Percentiles rank a stretch among this genome's conserved stretches.
These are phyloP conservation scores for Hylyphantes graminicola DNA, from an alignment of 1,140 invertebrate species.

Conservation along the genomic window DNA sequence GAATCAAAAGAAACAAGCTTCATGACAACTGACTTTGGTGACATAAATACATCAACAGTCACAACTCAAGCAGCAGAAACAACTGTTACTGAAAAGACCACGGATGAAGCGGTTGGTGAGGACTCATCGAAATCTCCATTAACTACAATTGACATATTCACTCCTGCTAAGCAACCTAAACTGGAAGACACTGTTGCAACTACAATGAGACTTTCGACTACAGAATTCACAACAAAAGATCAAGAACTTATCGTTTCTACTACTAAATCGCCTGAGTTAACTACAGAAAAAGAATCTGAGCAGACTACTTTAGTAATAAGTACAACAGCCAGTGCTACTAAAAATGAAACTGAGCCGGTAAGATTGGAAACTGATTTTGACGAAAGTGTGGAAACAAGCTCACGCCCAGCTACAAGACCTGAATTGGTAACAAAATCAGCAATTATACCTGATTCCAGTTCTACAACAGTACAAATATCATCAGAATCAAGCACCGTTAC, in stretches of 20 bases:
- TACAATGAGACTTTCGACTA: background rate
- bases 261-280: background rate
- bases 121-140: background rate
- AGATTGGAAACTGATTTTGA: too few relatives aligned
- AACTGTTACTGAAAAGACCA: background rate
- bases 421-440: too few relatives aligned
- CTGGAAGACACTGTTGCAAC: constrained; percentile 22
- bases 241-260: background rate
- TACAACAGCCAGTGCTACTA: background rate
- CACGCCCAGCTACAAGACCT: too few relatives aligned
- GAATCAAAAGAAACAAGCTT: background rate
- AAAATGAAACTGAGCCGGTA: too few relatives aligned
- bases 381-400: too few relatives aligned
- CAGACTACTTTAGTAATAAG: too few relatives aligned
- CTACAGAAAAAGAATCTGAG: too few relatives aligned
- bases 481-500: too few relatives aligned
- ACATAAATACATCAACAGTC: background rate
- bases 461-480: too few relatives aligned
- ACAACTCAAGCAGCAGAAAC: background rate
- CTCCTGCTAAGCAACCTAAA: constrained; percentile 13
- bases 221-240: background rate
- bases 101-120: background rate
- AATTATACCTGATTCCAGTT: too few relatives aligned
- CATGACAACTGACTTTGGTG: too few relatives aligned
- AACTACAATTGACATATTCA: constrained; percentile 33